These are phyloP conservation scores for Myzus persicae DNA, from an alignment of 1,140 invertebrate species.

Conservation along the genomic window DNA sequence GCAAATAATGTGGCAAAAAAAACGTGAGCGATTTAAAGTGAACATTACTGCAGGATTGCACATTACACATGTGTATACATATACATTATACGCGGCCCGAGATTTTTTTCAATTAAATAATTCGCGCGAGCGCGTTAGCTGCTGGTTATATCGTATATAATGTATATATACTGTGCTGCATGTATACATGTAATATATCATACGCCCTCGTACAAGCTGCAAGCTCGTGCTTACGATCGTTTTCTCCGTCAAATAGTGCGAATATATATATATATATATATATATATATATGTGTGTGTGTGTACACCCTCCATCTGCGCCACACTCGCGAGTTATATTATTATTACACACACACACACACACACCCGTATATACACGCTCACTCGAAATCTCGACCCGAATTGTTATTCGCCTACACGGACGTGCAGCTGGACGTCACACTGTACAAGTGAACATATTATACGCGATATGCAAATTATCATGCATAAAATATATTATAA, in stretches of 20 bases:
- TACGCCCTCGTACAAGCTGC: slow-evolving; percentile 23
- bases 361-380: background rate
- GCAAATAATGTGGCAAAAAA: no score
- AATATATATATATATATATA: background rate
- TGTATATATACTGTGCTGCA: background rate
- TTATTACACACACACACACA: background rate
- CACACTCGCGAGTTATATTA: background rate
- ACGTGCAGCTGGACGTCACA: background rate
- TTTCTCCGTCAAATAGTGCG: slow-evolving; percentile 23
- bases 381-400: slow-evolving; percentile 7
- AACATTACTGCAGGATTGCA: background rate
- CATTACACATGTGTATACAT: background rate
- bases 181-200: slow-evolving; percentile 19
- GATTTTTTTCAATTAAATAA: slow-evolving; percentile 22
- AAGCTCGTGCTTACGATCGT: background rate
- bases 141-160: background rate
- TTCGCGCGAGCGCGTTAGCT: background rate
- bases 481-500: background rate
- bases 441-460: background rate
- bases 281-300: no score
- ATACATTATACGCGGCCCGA: background rate
- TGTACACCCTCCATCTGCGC: background rate
- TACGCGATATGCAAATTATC: background rate
- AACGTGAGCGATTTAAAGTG: background rate
- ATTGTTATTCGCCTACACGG: background rate